Base-by-base conservation (phyloP, 2,797 vertebrate genomes). In the Tapirus indicus region DNA sequence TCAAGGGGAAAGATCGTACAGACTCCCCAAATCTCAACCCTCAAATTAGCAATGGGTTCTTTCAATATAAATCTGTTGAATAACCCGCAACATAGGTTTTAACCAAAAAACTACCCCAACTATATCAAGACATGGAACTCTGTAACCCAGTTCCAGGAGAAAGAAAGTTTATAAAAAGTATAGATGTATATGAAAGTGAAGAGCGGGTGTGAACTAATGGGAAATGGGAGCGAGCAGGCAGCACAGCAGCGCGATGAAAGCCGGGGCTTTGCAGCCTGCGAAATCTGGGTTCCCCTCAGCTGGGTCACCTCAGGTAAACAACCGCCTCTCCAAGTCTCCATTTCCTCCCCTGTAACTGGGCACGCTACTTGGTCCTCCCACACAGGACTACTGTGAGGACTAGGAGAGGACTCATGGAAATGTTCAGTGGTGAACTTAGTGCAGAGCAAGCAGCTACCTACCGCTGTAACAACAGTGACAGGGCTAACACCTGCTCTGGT, bases 401-500 rank as follows among this genome's bases (percentile, higher is more conserved):
- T 60, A 20, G 44, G 10, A 0, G 60, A 29, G 56, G 29, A 44
- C 16, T 4, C 17, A 58, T 0, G 27, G 18, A 35, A 47, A 6
- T 4, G 35, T 21, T 29, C 18, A 18, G 58, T 66, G 27, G 7
- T 6, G n/a, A 68, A 49, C 20, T 32, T 0, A 0, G 25, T 0
- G 27, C 29, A 29, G 18, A 16, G 35, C 60, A 18, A 27, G 14
- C 35, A 16, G 49, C 0, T 21, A 8, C 7, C 71, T 9, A 6
- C 69, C 4, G 5, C 8, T 8, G 32, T 5, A 6, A 66, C 44
- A 52, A 17, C 2, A 62, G 47, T 32, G 6, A 14, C 0, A 8
- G 38, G 10, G 13, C 13, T 14, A 11, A 14, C 25, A n/a, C 4
- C 2, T 3, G 5, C 9, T 27, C 78, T 11, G 8, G n/a, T 7